phyloP scores from a whole-genome alignment of 1,140 invertebrate species.

The Battus philenor region DNA sequence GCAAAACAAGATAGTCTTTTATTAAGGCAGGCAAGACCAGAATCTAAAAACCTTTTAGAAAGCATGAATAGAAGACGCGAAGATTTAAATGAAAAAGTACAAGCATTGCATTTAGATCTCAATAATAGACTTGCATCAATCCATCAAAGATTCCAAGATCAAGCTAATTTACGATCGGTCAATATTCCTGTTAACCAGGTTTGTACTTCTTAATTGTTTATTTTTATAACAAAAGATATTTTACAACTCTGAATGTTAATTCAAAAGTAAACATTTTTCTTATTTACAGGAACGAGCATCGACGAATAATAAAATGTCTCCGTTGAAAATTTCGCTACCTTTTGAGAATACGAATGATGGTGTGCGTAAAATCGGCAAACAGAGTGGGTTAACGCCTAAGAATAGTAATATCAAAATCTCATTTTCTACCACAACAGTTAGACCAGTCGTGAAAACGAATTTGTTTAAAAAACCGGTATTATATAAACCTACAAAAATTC shows the following conservation, averaged over 20 bases:
- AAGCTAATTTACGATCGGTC: constrained; percentile 15
- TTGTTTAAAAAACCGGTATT: constrained; percentile 8
- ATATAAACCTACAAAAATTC: neutral
- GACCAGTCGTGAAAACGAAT: constrained; percentile 11
- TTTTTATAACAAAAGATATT: no score
- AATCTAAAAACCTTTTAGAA: constrained; percentile 30
- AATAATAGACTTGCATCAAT: constrained; percentile 37
- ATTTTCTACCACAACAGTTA: constrained; percentile 23
- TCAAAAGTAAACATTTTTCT: no score
- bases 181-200: constrained; percentile 16
- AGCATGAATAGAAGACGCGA: constrained; percentile 29
- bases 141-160: constrained; percentile 27
- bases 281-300: no score
- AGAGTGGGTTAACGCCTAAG: constrained; percentile 20
- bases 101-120: constrained; percentile 39
- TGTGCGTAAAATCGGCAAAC: neutral
- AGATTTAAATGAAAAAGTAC: constrained; percentile 41
- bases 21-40: constrained; percentile 15
- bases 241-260: no score
- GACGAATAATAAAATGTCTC: no score
- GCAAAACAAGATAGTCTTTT: constrained; percentile 20
- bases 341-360: no score
- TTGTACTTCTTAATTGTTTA: no score
- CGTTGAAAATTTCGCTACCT: no score
- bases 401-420: constrained; percentile 31